Evolutionary conservation across 2,113 vertebrate genomes (phyloP).

Genomic region (Carassius carassius): DNA sequence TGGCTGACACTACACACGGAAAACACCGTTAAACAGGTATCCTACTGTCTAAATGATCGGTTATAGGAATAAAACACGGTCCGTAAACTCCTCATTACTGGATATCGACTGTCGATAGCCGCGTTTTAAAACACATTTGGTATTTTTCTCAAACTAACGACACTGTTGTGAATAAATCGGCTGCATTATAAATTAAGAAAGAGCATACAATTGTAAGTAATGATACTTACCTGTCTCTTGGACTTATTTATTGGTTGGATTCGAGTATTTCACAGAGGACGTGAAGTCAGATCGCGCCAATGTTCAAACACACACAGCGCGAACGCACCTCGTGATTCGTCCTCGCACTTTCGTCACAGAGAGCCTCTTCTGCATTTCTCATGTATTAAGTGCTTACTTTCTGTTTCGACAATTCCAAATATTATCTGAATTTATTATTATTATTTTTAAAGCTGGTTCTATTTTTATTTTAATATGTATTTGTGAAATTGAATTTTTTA

Average conservation of each 20-base stretch:
- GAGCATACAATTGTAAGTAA: background rate
- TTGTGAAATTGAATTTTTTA: background rate
- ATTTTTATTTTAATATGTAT: background rate
- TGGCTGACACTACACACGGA: background rate
- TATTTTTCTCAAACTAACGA: background rate
- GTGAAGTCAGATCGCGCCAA: constrained; percentile 41
- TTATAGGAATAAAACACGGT: background rate
- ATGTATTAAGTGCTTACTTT: background rate
- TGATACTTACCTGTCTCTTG: background rate
- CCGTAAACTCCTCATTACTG: background rate
- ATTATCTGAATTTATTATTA: background rate
- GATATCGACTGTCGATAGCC: background rate
- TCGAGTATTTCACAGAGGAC: background rate
- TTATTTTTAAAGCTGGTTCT: background rate
- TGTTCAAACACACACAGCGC: constrained; percentile 36
- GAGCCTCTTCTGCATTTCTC: background rate
- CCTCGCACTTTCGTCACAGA: constrained; percentile 33
- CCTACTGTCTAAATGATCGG: background rate
- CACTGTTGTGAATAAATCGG: background rate
- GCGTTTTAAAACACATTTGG: background rate
- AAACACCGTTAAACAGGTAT: background rate
- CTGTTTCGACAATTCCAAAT: background rate
- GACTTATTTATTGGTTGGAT: background rate
- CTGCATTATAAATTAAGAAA: background rate
- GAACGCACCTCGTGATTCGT: background rate